phyloP scores from a whole-genome alignment of 2,113 vertebrate genomes.

The Eurystomus gularis region DNA sequence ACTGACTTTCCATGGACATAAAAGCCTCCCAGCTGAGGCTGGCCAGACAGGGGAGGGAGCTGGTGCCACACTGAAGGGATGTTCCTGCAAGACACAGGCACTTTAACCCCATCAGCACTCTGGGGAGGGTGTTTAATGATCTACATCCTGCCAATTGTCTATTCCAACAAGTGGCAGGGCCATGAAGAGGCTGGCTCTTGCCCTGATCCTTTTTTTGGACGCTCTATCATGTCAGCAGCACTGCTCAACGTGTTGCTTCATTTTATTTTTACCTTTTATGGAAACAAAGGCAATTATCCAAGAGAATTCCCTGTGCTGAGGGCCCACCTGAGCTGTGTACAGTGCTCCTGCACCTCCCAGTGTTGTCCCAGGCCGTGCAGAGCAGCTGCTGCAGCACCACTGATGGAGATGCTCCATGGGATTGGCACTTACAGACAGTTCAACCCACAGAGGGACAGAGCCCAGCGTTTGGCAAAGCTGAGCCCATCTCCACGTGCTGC shows the following conservation, averaged over 20 bases:
- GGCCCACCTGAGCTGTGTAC: not conserved
- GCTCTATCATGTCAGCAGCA: not conserved
- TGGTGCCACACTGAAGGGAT: not conserved
- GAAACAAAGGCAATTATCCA: not conserved
- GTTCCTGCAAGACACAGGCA: not conserved
- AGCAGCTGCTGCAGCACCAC: too few relatives aligned
- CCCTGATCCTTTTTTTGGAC: not conserved
- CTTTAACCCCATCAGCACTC: too few relatives aligned
- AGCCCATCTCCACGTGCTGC: not conserved
- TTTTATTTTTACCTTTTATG: not conserved
- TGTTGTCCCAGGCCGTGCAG: too few relatives aligned
- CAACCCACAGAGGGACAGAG: not conserved
- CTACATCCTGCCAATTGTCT: not conserved
- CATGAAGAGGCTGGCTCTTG: not conserved
- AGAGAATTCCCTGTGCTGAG: not conserved
- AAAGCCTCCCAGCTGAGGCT: not conserved
- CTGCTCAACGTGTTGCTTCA: not conserved
- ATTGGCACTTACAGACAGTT: not conserved
- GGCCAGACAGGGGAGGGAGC: not conserved
- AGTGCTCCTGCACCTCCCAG: accelerated
- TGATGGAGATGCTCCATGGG: too few relatives aligned
- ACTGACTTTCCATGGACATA: accelerated
- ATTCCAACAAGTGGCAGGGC: not conserved
- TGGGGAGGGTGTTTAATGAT: not conserved
- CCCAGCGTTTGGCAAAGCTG: accelerated